phyloP scores from a whole-genome alignment of 2,888 invertebrate genomes.

The Thymelicus sylvestris region DNA sequence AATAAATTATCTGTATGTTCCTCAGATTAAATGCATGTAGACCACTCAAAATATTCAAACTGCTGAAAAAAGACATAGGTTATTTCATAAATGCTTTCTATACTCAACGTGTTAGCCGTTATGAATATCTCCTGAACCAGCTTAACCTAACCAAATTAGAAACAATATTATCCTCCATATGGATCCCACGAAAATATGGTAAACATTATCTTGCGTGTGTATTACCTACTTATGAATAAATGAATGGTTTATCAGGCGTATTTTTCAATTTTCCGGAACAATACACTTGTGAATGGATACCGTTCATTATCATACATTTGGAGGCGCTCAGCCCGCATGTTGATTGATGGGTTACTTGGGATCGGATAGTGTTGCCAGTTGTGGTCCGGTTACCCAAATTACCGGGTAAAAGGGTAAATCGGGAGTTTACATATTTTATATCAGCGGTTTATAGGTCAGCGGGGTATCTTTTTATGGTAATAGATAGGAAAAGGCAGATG shows the following conservation, averaged over 20 bases:
- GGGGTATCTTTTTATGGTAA: slow-evolving; percentile 43
- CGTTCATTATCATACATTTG: slow-evolving; percentile 62
- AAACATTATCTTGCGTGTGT: slow-evolving; percentile 44
- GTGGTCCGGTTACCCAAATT: slow-evolving; percentile 2
- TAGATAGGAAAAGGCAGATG: background rate
- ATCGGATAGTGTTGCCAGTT: slow-evolving; percentile 25
- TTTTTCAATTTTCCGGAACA: slow-evolving; percentile 82
- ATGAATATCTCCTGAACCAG: no score
- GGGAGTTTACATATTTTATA: background rate
- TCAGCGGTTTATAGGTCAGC: background rate
- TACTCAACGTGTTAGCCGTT: no score
- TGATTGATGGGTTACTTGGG: slow-evolving; percentile 53
- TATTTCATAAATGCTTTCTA: no score
- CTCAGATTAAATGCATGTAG: no score
- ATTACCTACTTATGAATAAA: slow-evolving; percentile 64
- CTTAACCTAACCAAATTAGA: slow-evolving; percentile 32
- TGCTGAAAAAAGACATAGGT: no score
- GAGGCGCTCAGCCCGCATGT: slow-evolving; percentile 42
- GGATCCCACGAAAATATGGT: slow-evolving; percentile 41
- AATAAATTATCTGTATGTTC: no score
- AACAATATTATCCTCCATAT: slow-evolving; percentile 24
- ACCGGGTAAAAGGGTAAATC: slow-evolving; percentile 2
- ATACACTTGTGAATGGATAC: slow-evolving; percentile 69
- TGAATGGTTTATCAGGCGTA: slow-evolving; percentile 71
- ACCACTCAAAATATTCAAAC: no score